phyloP scores from a whole-genome alignment of 2,797 vertebrate genomes.

The Pelodytes ibericus region DNA sequence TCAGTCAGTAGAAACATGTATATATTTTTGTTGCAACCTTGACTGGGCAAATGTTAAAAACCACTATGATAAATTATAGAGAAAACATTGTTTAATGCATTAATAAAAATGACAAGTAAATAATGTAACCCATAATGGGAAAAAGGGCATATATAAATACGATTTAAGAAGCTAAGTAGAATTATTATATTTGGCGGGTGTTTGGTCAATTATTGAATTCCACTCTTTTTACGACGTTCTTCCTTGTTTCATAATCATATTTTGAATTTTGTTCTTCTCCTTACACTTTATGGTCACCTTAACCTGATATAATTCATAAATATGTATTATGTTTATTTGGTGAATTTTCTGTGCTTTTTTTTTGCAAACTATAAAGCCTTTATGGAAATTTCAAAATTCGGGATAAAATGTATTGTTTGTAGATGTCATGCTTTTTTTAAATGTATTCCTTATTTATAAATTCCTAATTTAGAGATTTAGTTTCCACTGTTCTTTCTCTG shows the following conservation, averaged over 20 bases:
- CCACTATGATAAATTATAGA: constrained; percentile 54
- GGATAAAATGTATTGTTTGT: too few relatives aligned
- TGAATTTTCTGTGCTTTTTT: too few relatives aligned
- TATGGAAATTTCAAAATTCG: too few relatives aligned
- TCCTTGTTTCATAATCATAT: too few relatives aligned
- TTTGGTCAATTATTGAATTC: constrained; percentile 45
- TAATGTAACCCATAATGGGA: constrained; percentile 41
- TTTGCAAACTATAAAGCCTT: too few relatives aligned
- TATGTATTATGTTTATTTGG: too few relatives aligned
- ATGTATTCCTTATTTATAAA: too few relatives aligned
- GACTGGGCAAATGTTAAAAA: constrained; percentile 45
- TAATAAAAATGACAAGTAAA: constrained; percentile 34
- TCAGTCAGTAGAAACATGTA: constrained; percentile 45
- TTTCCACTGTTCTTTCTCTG: too few relatives aligned
- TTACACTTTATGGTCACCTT: not conserved
- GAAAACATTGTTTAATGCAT: constrained; percentile 43
- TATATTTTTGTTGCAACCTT: constrained; percentile 31
- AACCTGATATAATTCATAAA: not conserved
- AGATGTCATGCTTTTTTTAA: too few relatives aligned
- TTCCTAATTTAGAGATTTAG: too few relatives aligned
- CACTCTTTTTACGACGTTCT: too few relatives aligned
- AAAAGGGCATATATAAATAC: constrained; percentile 42
- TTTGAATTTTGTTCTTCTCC: too few relatives aligned
- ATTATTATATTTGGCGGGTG: constrained; percentile 50
- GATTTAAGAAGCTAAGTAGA: constrained; percentile 28